Percentiles rank a stretch among this genome's conserved stretches.
Conservation (phyloP, 1,140 invertebrate genomes). For the Zaprionus inermis region DNA sequence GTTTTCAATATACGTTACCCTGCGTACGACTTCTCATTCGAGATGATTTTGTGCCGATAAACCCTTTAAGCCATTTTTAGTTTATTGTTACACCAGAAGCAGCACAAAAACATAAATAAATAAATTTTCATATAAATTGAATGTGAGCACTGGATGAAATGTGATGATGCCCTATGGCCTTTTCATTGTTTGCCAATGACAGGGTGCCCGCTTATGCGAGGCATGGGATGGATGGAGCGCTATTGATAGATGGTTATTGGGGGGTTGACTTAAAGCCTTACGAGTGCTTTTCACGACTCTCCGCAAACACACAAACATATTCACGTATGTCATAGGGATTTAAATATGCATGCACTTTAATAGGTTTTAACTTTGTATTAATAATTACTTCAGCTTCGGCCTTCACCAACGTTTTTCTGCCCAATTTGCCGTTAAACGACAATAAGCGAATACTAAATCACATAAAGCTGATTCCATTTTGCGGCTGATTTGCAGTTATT, state of each 20-base stretch:
- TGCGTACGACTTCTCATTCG: slow-evolving; percentile 20
- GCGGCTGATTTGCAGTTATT: not conserved
- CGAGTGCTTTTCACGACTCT: not conserved
- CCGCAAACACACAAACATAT: not conserved
- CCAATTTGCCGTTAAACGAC: too few species aligned
- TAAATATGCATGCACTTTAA: not conserved
- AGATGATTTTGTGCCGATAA: slow-evolving; percentile 70
- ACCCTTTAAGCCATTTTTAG: slow-evolving; percentile 70
- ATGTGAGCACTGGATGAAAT: slow-evolving; percentile 46
- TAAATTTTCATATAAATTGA: slow-evolving; percentile 58
- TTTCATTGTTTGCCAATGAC: slow-evolving; percentile 24
- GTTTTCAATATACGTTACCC: slow-evolving; percentile 64
- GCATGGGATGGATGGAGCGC: not conserved
- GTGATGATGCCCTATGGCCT: slow-evolving; percentile 29
- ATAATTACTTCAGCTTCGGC: too few species aligned
- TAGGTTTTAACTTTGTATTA: too few species aligned
- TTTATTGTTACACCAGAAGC: slow-evolving; percentile 57
- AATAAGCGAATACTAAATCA: too few species aligned
- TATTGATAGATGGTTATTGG: not conserved
- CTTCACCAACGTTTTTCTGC: too few species aligned
- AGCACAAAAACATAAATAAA: slow-evolving; percentile 30
- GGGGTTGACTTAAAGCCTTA: slow-evolving; percentile 20
- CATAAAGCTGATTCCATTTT: too few species aligned
- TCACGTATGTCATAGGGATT: not conserved
- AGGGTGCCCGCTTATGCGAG: not conserved